Percentiles rank a stretch among this genome's conserved stretches.
phyloP scores from a whole-genome alignment of 2,888 invertebrate species.

The Callimorpha dominula region DNA sequence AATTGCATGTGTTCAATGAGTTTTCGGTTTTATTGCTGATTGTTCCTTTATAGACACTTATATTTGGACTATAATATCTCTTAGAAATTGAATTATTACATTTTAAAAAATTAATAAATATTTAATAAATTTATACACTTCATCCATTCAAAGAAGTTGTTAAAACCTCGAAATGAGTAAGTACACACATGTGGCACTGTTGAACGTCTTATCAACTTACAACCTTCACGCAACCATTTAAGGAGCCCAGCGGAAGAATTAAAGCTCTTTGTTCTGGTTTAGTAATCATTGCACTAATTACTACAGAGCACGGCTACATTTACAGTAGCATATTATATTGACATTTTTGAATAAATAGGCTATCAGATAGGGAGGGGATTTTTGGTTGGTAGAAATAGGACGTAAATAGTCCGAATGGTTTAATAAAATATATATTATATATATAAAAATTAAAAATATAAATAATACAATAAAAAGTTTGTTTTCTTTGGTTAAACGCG shows the following conservation, averaged over 20 bases:
- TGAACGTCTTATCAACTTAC: constrained; percentile 4
- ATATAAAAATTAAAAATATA: too few species aligned
- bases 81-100: too few species aligned
- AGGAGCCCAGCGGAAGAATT: neutral
- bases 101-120: neutral
- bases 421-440: too few species aligned
- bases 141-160: neutral
- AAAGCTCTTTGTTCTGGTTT: neutral
- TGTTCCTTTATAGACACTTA: too few species aligned
- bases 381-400: too few species aligned
- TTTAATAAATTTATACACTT: neutral
- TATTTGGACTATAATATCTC: too few species aligned
- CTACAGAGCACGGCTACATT: neutral
- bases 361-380: neutral
- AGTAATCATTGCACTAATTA: constrained; percentile 14
- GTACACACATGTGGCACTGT: neutral
- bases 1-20: too few species aligned
- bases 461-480: too few species aligned
- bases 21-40: too few species aligned
- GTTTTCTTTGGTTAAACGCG: too few species aligned
- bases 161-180: neutral
- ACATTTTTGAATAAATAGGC: constrained; percentile 11
- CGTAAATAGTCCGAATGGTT: too few species aligned
- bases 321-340: neutral
- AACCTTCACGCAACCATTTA: neutral